Evolutionary conservation across 2,888 invertebrate species (phyloP), one percentile per base, ranked within the genome.

Genomic region (Ophion ellenae): DNA sequence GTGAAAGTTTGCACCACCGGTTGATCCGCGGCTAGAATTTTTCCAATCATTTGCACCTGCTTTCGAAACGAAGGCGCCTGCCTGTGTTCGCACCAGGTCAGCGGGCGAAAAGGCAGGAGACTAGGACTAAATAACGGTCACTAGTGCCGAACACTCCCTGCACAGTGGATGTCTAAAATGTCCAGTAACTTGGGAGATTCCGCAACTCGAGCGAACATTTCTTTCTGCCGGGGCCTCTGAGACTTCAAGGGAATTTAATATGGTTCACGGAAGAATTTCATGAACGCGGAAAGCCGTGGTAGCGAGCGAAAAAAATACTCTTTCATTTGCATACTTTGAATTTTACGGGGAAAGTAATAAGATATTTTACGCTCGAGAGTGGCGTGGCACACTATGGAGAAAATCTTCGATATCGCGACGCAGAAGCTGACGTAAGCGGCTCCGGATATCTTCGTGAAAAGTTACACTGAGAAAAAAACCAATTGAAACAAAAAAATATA

Each of bases 161-260:
- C 47, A 73, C 32, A 73, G 32, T 47, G 10, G 32, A 53, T 53
- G 47, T 53, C 9, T 20, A 7, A 32, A 53, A 66, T 5, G n/a
- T 32, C 10, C 14, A 53, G 32, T 53, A 66, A 14, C 47, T 47
- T 20, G 11, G 14, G 20, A n/a, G 10, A 28, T 32, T 76, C 32
- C n/a, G 47, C 9, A 61, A 24, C n/a, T 14, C 7, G 1, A 32
- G 14, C 45, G 20, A 17, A 14, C 71, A 71, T 66, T 45, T 70
- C 20, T 74, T 53, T 64, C 40, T 3, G n/a, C 63, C 24, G 32
- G 24, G 10, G 63, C 20, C 45, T 63, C 63, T 20, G 57, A 74
- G 53, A 47, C 66, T 80, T 17, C 59, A 2, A 69, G 76, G 32
- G 71, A 84, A 84, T 84, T 79, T 75, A 80, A 80, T 84, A 83